Base-by-base conservation (phyloP, 2,888 invertebrate species). In the Sylvicola fuscatus region DNA sequence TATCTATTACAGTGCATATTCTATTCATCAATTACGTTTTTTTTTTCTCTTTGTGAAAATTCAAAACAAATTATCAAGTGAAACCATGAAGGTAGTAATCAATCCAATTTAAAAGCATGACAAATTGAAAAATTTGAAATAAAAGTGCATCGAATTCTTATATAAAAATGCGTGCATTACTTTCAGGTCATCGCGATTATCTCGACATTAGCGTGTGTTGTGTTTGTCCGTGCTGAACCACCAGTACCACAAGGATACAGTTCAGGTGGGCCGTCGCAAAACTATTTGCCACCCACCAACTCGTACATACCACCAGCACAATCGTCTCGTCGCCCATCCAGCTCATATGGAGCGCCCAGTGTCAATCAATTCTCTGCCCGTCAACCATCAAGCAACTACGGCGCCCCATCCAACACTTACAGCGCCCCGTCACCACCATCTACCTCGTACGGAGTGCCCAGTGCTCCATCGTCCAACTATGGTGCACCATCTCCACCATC, bases 401-500 rank as follows among this genome's bases (percentile, higher is more conserved):
- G 61, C 33, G 51, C 63, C n/a, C 64, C 62, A 32, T 53, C 46
- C 14, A 51, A 53, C 37, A 44, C 46, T 37, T 56, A 49, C 32
- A 47, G 29, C 29, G n/a, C 29, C 29, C n/a, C 14, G 4, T 29
- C 29, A 32, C 56, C 59, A 31, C 62, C 61, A 21, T 50, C 60
- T 11, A 54, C 51, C 45, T 52, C 49, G 41, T 67, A 65, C 38
- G 54, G 62, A 33, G 51, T 63, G n/a, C 64, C 62, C 32, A 53
- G 46, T 15, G 51, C 51, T 36, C 48, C 53, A 17, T 60, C 64
- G 34, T 56, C 60, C 37, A 60, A 60, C 37, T 66, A 67, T 41
- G 64, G 64, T 26, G 60, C 56, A n/a, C 65, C 67, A 21, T 62
- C 62, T 6, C 46, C 49, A 1, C 51, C 50, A 16, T 47, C 56